Base-by-base conservation (phyloP, 2,797 vertebrate species). In the Menidia menidia region DNA sequence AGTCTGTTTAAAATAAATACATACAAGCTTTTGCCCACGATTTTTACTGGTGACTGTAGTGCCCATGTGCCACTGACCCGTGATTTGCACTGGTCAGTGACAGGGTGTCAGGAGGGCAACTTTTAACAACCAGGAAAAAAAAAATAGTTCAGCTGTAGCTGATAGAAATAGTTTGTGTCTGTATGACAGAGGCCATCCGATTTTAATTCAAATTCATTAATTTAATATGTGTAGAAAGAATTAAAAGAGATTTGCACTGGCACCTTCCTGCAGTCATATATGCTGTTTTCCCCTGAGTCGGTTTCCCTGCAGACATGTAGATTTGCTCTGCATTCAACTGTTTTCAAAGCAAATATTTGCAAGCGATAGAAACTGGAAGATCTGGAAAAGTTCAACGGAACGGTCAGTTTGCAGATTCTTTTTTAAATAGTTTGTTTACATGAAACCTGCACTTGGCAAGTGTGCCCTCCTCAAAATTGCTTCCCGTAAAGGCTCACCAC, bases 291-390 rank as follows among this genome's bases (percentile, higher is more conserved):
- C 51, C 44, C 19, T 5, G 35, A 39, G 35, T 39, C 4, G 2
- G 35, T 39, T 7, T 31, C 54, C 70, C 66, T 54, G 59, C 71
- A 62, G 73, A 72, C 64, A 63, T 88, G 84, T 79, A 92, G 92
- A 93, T 82, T 41, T 12, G 61, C 47, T 39, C 33, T 32, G 54
- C 15, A 35, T 48, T 67, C 60, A 70, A 76, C 60, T 77, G 50
- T 72, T 70, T 67, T 71, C 73, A 71, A 39, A 39, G 35, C 35
- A 39, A 39, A 39, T 39, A 39, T 39, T 10, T 39, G 35, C 7
- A 7, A 39, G 35, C 1, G 35, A 39, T 7, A 86, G 48, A 68
- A 75, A 71, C 58, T 83, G 71, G 74, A 87, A 78, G 74, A 50
- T 13, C 30, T 53, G 30, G 2, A 31, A 4, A 15, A 53, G 35